Conservation (phyloP, 2,797 vertebrate species). For the Argyrosomus regius region DNA sequence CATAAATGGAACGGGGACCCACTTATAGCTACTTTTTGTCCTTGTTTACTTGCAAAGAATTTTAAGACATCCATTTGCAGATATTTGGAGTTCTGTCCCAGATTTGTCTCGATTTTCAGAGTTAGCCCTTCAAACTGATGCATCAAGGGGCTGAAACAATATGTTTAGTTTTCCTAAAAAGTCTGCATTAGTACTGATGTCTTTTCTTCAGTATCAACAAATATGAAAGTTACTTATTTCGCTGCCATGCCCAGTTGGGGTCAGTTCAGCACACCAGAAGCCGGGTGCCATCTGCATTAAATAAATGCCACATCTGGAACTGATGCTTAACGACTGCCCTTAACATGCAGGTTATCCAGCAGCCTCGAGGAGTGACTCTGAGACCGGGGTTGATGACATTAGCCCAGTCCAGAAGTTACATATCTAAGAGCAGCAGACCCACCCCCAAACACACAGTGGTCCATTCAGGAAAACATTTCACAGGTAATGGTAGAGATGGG, state of each 20-base stretch:
- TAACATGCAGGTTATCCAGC: conserved; percentile 55
- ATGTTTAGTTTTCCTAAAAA: no score
- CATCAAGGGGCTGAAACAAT: no score
- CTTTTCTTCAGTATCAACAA: neutral
- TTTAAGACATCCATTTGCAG: no score
- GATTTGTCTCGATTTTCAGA: no score
- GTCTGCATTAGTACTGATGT: neutral
- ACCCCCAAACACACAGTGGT: conserved; percentile 49
- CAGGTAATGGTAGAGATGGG: conserved; percentile 51
- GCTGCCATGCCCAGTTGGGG: neutral
- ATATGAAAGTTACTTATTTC: neutral
- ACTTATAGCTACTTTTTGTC: no score
- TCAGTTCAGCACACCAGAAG: neutral
- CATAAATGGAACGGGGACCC: no score
- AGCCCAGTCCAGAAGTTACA: conserved; percentile 28
- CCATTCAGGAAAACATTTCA: conserved; percentile 49
- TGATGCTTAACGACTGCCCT: neutral
- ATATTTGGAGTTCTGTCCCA: no score
- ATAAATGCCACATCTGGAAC: neutral
- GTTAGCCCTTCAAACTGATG: no score
- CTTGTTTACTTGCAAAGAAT: no score
- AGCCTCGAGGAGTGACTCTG: conserved; percentile 51
- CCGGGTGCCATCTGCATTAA: neutral
- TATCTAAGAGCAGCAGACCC: conserved; percentile 46
- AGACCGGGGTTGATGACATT: conserved; percentile 41